Conservation (phyloP, 2,113 vertebrate genomes). For the Clarias macrocephalus region DNA sequence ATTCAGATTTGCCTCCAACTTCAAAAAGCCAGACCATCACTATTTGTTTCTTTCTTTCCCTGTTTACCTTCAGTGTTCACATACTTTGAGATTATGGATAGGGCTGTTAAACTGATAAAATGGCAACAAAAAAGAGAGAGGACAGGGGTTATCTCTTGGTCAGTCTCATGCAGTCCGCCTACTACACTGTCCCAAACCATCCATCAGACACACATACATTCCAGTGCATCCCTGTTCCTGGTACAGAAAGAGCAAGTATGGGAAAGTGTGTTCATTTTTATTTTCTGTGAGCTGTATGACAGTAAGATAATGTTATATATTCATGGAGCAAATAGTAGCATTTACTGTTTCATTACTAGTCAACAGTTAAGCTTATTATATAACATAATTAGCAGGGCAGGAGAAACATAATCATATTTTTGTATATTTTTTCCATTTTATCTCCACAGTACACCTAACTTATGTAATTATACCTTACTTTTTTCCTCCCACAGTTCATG, state of each 20-base stretch:
- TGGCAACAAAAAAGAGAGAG: not conserved
- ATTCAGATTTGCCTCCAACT: not conserved
- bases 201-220: conserved; percentile 69
- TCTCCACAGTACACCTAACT: not conserved
- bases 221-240: conserved; percentile 65
- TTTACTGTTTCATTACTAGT: not conserved
- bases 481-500: conserved; percentile 57
- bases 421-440: not conserved
- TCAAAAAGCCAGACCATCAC: not conserved
- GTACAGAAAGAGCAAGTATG: conserved; percentile 56
- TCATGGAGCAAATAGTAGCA: not conserved
- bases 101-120: conserved; percentile 17
- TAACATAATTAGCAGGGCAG: not conserved
- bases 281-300: not conserved
- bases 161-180: conserved; percentile 25
- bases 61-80: not conserved
- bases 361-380: too few relatives aligned
- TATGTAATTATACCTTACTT: not conserved
- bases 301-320: not conserved
- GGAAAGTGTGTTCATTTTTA: not conserved
- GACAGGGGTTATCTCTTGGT: conserved; percentile 63
- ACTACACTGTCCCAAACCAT: conserved; percentile 56
- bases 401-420: not conserved
- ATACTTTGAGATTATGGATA: conserved; percentile 27
- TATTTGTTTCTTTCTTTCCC: not conserved